Conservation (phyloP, 2,888 invertebrate genomes). For the Sthenelais limicola region DNA sequence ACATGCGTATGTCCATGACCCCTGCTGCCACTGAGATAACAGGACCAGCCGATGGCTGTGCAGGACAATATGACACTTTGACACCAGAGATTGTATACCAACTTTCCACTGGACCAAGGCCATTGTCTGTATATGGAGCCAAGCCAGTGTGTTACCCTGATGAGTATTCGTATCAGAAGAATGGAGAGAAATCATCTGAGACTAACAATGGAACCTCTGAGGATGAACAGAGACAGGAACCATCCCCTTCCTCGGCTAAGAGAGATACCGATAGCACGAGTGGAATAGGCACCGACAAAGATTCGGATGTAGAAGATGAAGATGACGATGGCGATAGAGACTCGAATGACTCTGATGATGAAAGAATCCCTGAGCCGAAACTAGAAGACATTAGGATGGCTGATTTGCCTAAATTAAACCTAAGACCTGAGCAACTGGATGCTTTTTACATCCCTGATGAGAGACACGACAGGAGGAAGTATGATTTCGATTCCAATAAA, state of each 20-base stretch:
- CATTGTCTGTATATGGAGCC: conserved; percentile 37
- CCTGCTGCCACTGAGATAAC: conserved; percentile 26
- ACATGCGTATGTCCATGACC: no score
- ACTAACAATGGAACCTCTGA: neutral
- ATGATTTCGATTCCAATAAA: conserved; percentile 63
- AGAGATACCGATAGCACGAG: conserved; percentile 25
- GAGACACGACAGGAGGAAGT: conserved; percentile 59
- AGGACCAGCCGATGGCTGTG: neutral
- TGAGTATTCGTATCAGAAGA: no score
- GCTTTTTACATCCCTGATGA: conserved; percentile 60
- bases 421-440: conserved; percentile 64
- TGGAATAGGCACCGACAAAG: conserved; percentile 38
- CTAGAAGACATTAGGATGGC: conserved; percentile 29
- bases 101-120: conserved; percentile 24
- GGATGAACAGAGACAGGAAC: neutral
- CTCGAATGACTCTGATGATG: conserved; percentile 33
- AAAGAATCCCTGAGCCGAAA: conserved; percentile 36
- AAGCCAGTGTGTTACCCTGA: conserved; percentile 4
- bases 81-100: conserved; percentile 33
- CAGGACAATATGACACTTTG: conserved; percentile 10
- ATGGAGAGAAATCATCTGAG: neutral
- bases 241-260: neutral
- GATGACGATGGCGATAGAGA: conserved; percentile 18
- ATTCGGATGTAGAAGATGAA: conserved; percentile 37
- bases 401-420: conserved; percentile 52